Evolutionary conservation across 2,113 vertebrate species (phyloP).

Genomic region (Parus major): DNA sequence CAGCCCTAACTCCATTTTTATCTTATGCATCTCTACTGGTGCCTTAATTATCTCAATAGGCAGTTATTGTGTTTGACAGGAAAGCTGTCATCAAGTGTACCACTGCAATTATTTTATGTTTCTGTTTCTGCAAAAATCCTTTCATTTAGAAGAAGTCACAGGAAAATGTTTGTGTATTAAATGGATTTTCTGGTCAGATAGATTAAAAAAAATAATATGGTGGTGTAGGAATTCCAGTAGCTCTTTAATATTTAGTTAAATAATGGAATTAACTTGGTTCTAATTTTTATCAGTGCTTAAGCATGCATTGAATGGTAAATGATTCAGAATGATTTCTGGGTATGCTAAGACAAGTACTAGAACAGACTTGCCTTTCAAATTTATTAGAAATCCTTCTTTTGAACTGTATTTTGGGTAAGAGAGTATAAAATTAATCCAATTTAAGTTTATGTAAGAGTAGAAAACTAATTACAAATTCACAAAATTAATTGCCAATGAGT

Average conservation of each 20-base stretch:
- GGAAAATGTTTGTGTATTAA: not conserved
- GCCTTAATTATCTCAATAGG: not conserved
- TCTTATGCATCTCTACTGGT: not conserved
- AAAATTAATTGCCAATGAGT: not conserved
- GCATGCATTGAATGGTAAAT: not conserved
- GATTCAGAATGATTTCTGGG: not conserved
- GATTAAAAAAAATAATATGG: not conserved
- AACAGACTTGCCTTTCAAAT: not conserved
- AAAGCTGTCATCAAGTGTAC: not conserved
- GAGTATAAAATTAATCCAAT: not conserved
- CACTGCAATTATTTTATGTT: not conserved
- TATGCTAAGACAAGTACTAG: not conserved
- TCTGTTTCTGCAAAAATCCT: not conserved
- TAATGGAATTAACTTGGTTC: not conserved
- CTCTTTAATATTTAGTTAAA: conserved; percentile 13
- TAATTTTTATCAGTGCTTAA: not conserved
- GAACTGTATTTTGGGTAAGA: not conserved
- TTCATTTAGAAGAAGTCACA: not conserved
- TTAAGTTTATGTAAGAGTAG: not conserved
- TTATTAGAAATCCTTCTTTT: not conserved
- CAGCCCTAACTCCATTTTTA: not conserved
- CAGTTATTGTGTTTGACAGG: not conserved
- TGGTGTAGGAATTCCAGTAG: not conserved
- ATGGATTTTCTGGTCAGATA: conserved; percentile 38
- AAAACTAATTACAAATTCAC: not conserved